Evolutionary conservation across 2,113 vertebrate species (phyloP).

Genomic region (Pampusana beccarii): DNA sequence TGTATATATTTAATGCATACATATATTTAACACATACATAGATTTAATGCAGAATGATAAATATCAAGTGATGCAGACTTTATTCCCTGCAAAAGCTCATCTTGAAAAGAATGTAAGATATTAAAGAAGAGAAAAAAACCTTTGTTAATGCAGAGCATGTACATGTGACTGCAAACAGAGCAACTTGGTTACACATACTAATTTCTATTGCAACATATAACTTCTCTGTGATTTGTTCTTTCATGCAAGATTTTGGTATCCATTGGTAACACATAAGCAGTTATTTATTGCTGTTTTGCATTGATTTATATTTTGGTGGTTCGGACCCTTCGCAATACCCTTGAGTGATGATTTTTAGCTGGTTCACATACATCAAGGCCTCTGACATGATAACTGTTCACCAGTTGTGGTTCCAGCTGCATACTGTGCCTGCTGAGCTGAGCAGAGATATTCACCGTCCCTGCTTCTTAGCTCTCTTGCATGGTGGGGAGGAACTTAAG

Average conservation of each 20-base stretch:
- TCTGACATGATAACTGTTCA: neutral
- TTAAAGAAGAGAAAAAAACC: neutral
- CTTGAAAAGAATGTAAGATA: neutral
- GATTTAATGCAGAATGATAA: neutral
- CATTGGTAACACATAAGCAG: neutral
- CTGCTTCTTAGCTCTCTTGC: neutral
- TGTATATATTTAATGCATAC: neutral
- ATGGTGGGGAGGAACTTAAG: rapidly evolving
- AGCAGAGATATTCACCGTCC: neutral
- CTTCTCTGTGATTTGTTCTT: neutral
- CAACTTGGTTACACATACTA: neutral
- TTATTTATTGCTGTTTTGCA: neutral
- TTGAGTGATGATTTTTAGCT: neutral
- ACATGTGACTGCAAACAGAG: neutral
- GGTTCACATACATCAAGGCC: neutral
- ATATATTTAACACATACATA: neutral
- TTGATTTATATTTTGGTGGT: neutral
- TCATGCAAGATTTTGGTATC: neutral
- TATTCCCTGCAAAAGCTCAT: neutral
- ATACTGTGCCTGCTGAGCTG: neutral
- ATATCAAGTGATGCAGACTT: neutral
- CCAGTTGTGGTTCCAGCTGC: neutral
- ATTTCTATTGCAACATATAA: neutral
- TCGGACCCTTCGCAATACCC: neutral
- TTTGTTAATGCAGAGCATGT: neutral